Evolutionary conservation across 2,888 invertebrate genomes (phyloP).

Genomic region (Cheilosia grossa): DNA sequence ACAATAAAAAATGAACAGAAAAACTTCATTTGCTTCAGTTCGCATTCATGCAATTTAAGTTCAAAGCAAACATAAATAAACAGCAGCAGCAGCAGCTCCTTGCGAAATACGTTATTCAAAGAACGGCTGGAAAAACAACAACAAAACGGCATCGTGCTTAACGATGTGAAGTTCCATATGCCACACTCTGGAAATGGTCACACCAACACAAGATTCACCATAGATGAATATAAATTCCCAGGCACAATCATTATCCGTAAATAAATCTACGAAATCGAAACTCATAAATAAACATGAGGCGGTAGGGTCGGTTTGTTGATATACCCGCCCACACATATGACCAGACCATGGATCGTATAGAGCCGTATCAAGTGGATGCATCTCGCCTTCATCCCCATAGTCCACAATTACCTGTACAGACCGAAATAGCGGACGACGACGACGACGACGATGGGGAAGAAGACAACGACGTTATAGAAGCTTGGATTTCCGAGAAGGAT

Average conservation of each 20-base stretch:
- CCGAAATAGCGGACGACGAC: background rate
- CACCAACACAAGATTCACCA: background rate
- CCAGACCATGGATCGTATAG: conserved; percentile 20
- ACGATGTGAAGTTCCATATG: conserved; percentile 40
- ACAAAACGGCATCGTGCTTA: conserved; percentile 14
- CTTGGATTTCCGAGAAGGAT: conserved; percentile 30
- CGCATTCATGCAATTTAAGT: conserved; percentile 54
- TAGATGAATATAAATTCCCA: conserved; percentile 53
- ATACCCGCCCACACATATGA: background rate
- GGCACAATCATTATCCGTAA: conserved; percentile 67
- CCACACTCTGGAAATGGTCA: background rate
- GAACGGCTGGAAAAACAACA: background rate
- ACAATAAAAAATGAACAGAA: background rate
- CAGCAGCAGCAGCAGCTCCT: background rate
- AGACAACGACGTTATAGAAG: conserved; percentile 16
- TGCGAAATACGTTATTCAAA: background rate
- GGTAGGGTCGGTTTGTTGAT: conserved; percentile 12
- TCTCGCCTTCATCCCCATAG: background rate
- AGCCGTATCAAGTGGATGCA: conserved; percentile 18
- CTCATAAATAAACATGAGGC: conserved; percentile 69
- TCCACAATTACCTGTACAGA: conserved; percentile 3
- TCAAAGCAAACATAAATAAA: conserved; percentile 50
- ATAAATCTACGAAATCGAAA: conserved; percentile 71
- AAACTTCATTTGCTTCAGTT: conserved; percentile 29
- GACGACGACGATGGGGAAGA: background rate